These are phyloP conservation scores for Cryptoblepharus egeriae DNA, from an alignment of 2,797 vertebrate species.

Conservation along the genomic window DNA sequence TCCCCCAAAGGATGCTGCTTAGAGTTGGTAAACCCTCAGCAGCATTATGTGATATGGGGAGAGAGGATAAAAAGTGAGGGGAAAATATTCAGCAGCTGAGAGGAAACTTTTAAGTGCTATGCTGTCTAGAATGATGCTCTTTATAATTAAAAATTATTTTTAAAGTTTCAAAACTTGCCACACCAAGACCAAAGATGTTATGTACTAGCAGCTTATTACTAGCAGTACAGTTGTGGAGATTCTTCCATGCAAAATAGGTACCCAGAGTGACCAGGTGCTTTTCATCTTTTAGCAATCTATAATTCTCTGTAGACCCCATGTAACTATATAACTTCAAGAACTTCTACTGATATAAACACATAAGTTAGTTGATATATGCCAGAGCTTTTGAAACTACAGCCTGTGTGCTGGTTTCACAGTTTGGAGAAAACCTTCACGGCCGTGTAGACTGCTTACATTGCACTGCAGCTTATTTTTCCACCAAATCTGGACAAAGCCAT, in stretches of 20 bases:
- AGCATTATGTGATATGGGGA: too few species aligned
- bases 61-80: too few species aligned
- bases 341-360: background rate
- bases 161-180: accelerated
- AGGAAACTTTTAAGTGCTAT: too few species aligned
- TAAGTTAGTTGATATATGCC: background rate
- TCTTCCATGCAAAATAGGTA: background rate
- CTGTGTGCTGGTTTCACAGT: too few species aligned
- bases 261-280: background rate
- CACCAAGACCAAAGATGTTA: background rate
- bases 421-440: too few species aligned
- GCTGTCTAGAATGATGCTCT: background rate
- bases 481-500: too few species aligned
- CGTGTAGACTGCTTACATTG: too few species aligned
- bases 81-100: too few species aligned
- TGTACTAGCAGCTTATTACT: background rate
- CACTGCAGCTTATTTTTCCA: too few species aligned
- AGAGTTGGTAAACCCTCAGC: too few species aligned
- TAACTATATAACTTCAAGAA: background rate
- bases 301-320: background rate
- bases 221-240: background rate
- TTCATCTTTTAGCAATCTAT: background rate
- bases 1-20: too few species aligned
- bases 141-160: accelerated
- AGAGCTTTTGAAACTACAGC: background rate